A percentile compares a stretch with the other conserved stretches of the same genome.
Evolutionary conservation across 1,140 invertebrate species (phyloP).

Genomic region (Danaus melanippus): DNA sequence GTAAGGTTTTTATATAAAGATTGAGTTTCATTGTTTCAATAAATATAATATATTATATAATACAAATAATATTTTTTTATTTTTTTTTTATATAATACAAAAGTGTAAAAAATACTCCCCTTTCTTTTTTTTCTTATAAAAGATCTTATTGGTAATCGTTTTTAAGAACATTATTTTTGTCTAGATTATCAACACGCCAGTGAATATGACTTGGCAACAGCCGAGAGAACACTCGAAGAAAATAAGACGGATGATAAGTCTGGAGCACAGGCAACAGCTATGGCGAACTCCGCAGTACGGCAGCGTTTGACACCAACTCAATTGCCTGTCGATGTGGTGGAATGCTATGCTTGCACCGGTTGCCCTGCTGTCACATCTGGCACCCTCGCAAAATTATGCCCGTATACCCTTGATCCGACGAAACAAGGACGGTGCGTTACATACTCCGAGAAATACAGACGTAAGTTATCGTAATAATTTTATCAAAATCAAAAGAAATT

Average conservation of each 20-base stretch:
- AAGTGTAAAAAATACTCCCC: too few relatives aligned
- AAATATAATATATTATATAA: too few relatives aligned
- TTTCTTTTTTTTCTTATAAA: too few relatives aligned
- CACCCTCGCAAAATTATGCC: conserved; percentile 37
- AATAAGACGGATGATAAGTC: conserved; percentile 7
- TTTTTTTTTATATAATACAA: too few relatives aligned
- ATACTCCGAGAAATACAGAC: conserved; percentile 43
- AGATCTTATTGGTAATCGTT: too few relatives aligned
- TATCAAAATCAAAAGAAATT: neutral
- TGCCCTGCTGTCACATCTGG: conserved; percentile 26
- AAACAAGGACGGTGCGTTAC: conserved; percentile 37
- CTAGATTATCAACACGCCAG: conserved; percentile 12
- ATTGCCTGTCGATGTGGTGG: conserved; percentile 11
- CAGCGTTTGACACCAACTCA: conserved; percentile 2
- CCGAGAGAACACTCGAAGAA: conserved; percentile 1
- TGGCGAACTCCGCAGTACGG: neutral
- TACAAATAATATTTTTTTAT: too few relatives aligned
- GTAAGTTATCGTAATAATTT: conserved; percentile 20
- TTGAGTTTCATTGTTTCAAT: too few relatives aligned
- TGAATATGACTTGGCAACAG: conserved; percentile 12
- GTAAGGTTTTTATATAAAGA: conserved; percentile 11
- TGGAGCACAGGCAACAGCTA: conserved; percentile 4
- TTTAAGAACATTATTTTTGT: neutral
- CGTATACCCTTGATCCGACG: conserved; percentile 25
- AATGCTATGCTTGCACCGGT: conserved; percentile 40